A percentile compares a stretch with the other conserved stretches of the same genome.
These are phyloP conservation scores for Sepiola atlantica DNA, from an alignment of 2,888 invertebrate genomes.

Conservation along the genomic window DNA sequence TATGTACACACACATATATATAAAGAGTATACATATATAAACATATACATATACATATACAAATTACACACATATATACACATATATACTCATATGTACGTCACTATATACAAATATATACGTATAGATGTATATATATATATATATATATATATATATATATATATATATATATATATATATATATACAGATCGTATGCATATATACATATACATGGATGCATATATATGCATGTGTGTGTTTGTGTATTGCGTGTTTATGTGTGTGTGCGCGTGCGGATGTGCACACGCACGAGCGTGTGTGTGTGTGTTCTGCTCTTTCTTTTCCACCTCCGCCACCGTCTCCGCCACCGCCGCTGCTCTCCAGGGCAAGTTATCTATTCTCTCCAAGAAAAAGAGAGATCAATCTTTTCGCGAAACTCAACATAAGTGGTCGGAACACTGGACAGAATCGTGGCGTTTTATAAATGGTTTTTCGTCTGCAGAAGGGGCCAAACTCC, in stretches of 20 bases:
- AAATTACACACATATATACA: not conserved
- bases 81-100: not conserved
- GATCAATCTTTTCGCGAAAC: not conserved
- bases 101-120: not conserved
- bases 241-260: too few species aligned
- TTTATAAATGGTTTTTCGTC: conserved; percentile 14
- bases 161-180: not conserved
- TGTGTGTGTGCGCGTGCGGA: too few species aligned
- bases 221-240: too few species aligned
- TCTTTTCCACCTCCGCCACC: not conserved
- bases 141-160: not conserved
- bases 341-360: not conserved
- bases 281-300: too few species aligned
- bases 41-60: not conserved
- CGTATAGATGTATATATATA: not conserved
- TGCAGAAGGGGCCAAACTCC: not conserved
- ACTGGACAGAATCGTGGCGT: not conserved
- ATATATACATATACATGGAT: not conserved
- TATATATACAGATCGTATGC: not conserved
- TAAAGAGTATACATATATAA: not conserved
- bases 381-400: not conserved
- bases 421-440: conserved; percentile 11
- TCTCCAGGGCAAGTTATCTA: not conserved
- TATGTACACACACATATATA: not conserved
- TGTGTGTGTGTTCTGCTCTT: not conserved